Base-by-base conservation (phyloP, 2,888 invertebrate genomes). In the Epistrophe eligans region DNA sequence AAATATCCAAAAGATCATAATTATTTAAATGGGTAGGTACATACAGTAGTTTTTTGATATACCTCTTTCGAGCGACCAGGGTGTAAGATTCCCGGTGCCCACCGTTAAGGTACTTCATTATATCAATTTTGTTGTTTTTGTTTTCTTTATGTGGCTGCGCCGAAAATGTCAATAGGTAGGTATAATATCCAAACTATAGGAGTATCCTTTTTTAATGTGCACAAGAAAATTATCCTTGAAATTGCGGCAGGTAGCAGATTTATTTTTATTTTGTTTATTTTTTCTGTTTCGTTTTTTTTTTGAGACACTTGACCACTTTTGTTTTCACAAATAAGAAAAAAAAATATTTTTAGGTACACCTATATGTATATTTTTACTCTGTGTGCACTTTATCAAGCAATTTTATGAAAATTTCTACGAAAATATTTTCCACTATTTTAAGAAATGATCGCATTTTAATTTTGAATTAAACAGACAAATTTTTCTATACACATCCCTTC, bases 11-110 rank as follows among this genome's bases (percentile, higher is more conserved):
- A 76, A 76, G 45, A 71, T 62, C 50, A 67, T 62, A 62, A 17
- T 67, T 77, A 43, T 35, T 77, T 66, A 58, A 64, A 79, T 24
- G 62, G 48, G 90, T 91, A 66, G 45, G 90, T 91, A 92, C 93
- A 88, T 93, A 93, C 93, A 92, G 90, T 89, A 93, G 89, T 89
- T 92, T 92, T 88, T 92, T 93, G 91, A 92, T 92, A 89, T 93
- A 92, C 84, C 93, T 91, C 89, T 93, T 93, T 88, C 93, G 92
- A 71, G 93, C 92, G 62, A 93, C 92, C 87, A 93, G 88, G 84
- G 92, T 92, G 89, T 93, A 93, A 81, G 93, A 92, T 89, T 93
- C 93, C 90, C 92, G 92, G 79, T 92, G 92, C 57, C 90, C 90
- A 73, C 89, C 89, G 83, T 89, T 91, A 57, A 92, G 88, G 90